phyloP scores from a whole-genome alignment of 2,888 invertebrate genomes.

The Gryllus longicercus region DNA sequence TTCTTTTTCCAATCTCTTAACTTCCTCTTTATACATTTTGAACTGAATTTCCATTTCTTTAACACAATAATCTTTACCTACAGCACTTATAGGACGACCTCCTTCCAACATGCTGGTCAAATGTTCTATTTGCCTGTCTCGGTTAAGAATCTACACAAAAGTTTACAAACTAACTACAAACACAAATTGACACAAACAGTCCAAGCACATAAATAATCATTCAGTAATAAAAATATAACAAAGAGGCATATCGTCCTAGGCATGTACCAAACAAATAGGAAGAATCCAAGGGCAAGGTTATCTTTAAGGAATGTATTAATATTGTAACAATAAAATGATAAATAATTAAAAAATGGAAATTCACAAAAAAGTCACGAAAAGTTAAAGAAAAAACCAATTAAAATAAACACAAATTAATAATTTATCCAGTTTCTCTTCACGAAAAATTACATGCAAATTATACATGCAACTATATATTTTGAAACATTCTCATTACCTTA shows the following conservation, averaged over 20 bases:
- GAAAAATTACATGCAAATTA: too few relatives aligned
- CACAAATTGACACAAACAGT: slow-evolving; percentile 21
- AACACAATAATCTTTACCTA: slow-evolving; percentile 64
- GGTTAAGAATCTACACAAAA: slow-evolving; percentile 42
- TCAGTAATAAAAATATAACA: slow-evolving; percentile 3
- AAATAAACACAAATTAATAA: too few relatives aligned
- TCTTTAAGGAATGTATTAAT: background rate
- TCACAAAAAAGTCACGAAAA: too few relatives aligned
- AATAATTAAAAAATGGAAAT: background rate
- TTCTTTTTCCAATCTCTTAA: slow-evolving; percentile 57
- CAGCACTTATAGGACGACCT: slow-evolving; percentile 62
- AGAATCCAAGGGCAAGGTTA: slow-evolving; percentile 28
- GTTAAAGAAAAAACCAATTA: too few relatives aligned
- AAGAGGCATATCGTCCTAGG: background rate
- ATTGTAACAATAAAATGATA: background rate
- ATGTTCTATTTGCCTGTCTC: slow-evolving; percentile 69
- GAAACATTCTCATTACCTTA: slow-evolving; percentile 44
- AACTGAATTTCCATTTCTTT: slow-evolving; percentile 51
- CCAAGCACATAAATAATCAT: background rate
- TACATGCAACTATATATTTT: background rate
- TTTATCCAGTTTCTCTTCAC: too few relatives aligned
- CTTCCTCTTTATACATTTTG: slow-evolving; percentile 52
- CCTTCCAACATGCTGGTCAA: slow-evolving; percentile 67
- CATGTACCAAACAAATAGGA: slow-evolving; percentile 23
- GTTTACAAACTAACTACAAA: slow-evolving; percentile 12